Evolutionary conservation across 2,797 vertebrate species (phyloP).

Genomic region (Lepus oiostolus): DNA sequence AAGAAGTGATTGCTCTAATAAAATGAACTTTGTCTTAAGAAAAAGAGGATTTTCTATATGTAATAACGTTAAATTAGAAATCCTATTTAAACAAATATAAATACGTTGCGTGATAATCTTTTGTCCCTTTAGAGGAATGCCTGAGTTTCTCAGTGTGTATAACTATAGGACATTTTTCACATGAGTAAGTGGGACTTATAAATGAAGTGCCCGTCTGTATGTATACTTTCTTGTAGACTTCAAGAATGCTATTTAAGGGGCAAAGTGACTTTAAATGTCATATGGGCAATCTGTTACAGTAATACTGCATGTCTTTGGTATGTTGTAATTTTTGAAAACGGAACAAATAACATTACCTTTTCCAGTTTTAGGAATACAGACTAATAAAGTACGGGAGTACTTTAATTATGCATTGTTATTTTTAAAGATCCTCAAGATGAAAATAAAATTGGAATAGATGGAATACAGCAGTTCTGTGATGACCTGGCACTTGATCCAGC

Average conservation of each 20-base stretch:
- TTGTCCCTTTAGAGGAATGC: not conserved
- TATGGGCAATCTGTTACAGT: not conserved
- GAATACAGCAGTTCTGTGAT: conserved; percentile 98
- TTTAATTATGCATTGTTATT: conserved; percentile 62
- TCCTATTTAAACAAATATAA: conserved; percentile 17
- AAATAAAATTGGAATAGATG: conserved; percentile 99
- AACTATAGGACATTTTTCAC: conserved; percentile 42
- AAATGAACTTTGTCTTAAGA: conserved; percentile 57
- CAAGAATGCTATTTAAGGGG: conserved; percentile 24
- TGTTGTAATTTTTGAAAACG: conserved; percentile 50
- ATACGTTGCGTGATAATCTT: conserved; percentile 46
- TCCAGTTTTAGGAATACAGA: conserved; percentile 41
- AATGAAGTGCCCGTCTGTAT: conserved; percentile 81
- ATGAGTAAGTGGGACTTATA: conserved; percentile 78
- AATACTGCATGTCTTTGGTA: conserved; percentile 8
- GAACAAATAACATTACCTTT: conserved; percentile 10
- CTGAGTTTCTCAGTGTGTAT: conserved; percentile 66
- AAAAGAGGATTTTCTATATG: conserved; percentile 42
- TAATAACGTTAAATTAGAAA: conserved; percentile 54
- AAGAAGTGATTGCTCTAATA: conserved; percentile 54
- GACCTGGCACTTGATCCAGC: conserved; percentile 96
- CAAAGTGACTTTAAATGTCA: conserved; percentile 27
- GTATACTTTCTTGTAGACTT: not conserved
- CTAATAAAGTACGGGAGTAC: conserved; percentile 55
- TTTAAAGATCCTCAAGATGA: conserved; percentile 97